Evolutionary conservation across 2,797 vertebrate genomes (phyloP).

Genomic region (Aldrovandia affinis): DNA sequence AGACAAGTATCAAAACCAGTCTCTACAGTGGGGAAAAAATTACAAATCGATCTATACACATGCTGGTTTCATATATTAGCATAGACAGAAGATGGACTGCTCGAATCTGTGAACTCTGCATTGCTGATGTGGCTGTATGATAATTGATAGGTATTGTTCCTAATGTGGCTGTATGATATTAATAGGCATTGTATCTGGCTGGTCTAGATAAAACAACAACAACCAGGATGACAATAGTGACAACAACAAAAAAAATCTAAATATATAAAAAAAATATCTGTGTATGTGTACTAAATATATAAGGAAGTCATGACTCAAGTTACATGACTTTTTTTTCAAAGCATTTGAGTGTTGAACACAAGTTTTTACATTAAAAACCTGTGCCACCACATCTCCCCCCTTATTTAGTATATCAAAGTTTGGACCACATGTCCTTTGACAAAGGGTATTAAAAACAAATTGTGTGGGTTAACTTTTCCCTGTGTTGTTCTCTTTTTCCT

Average conservation of each 20-base stretch:
- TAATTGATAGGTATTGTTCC: conserved; percentile 84
- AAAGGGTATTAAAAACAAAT: conserved; percentile 78
- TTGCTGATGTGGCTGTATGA: conserved; percentile 67
- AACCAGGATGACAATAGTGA: conserved; percentile 27
- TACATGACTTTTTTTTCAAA: conserved; percentile 81
- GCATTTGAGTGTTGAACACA: conserved; percentile 80
- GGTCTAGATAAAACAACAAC: conserved; percentile 88
- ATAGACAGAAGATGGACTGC: conserved; percentile 57
- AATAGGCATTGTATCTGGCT: conserved; percentile 94
- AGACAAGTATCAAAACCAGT: conserved; percentile 76
- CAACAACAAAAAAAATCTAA: conserved; percentile 73
- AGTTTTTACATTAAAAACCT: conserved; percentile 95
- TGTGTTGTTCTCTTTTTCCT: conserved; percentile 54
- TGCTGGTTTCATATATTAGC: conserved; percentile 64
- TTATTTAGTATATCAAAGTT: conserved; percentile 73
- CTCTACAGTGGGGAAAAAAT: conserved; percentile 60
- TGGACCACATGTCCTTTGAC: conserved; percentile 72
- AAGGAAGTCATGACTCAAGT: conserved; percentile 81
- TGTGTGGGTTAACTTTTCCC: conserved; percentile 73
- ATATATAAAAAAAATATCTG: conserved; percentile 82
- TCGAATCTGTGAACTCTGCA: conserved; percentile 56
- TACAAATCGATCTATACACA: conserved; percentile 64
- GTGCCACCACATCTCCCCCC: conserved; percentile 70
- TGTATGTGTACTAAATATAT: conserved; percentile 87
- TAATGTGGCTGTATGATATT: conserved; percentile 79